Evolutionary conservation across 2,797 vertebrate genomes (phyloP).

Genomic region (Anisognathus igniventris): DNA sequence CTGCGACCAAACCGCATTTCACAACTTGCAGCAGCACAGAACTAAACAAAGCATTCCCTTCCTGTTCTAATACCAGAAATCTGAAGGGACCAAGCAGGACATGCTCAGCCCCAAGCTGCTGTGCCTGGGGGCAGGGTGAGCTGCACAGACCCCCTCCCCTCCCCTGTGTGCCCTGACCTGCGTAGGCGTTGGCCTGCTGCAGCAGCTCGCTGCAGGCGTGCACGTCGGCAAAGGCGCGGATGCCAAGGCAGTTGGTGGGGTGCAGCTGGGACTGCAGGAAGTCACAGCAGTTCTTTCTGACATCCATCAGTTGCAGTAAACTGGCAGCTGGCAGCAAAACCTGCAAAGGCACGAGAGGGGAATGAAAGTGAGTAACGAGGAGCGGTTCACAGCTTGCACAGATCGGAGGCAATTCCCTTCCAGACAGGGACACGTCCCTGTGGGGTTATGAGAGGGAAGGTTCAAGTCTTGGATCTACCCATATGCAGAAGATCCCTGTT

Average conservation of each 20-base stretch:
- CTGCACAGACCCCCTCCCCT: fast-evolving
- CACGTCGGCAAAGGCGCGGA: conserved; percentile 91
- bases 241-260: conserved; percentile 93
- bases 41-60: neutral
- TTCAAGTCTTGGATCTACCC: neutral
- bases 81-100: neutral
- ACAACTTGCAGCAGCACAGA: neutral
- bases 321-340: conserved; percentile 92
- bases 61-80: neutral
- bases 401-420: neutral
- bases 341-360: conserved; percentile 63
- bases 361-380: neutral
- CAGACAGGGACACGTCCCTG: neutral
- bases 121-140: neutral
- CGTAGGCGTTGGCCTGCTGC: conserved; percentile 88
- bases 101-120: fast-evolving
- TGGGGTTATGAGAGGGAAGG: neutral
- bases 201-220: conserved; percentile 90
- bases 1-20: fast-evolving
- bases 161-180: conserved; percentile 72
- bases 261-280: conserved; percentile 96
- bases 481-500: neutral
- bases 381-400: neutral
- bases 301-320: conserved; percentile 92
- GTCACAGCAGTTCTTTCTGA: conserved; percentile 92